These are phyloP conservation scores for Martes flavigula DNA, from an alignment of 2,797 vertebrate genomes.

Conservation along the genomic window DNA sequence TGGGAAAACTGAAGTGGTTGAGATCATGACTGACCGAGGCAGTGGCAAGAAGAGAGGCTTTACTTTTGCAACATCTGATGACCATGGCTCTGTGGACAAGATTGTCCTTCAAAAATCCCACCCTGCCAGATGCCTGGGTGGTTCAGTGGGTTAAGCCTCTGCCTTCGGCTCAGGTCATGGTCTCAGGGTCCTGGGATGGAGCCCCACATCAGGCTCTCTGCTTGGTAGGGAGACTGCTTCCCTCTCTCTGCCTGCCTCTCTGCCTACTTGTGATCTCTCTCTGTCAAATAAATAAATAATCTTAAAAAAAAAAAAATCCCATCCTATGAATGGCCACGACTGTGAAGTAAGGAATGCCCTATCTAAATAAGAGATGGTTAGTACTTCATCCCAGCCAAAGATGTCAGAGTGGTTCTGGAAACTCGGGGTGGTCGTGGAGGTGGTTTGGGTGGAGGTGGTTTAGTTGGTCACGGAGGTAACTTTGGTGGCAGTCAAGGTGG, in stretches of 20 bases:
- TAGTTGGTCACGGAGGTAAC: not conserved
- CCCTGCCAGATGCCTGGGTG: no score
- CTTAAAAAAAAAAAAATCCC: not conserved
- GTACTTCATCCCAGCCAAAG: not conserved
- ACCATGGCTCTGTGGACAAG: not conserved
- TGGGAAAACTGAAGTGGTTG: not conserved
- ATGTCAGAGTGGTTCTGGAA: not conserved
- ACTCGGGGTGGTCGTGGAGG: not conserved
- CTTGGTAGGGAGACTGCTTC: no score
- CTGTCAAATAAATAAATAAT: no score
- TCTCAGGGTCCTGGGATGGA: no score
- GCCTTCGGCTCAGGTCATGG: no score
- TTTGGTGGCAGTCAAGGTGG: not conserved
- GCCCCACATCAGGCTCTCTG: no score
- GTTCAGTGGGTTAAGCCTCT: no score
- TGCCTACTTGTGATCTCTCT: no score
- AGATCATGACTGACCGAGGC: not conserved
- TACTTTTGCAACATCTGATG: not conserved
- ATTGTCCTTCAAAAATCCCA: not conserved
- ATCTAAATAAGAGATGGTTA: not conserved
- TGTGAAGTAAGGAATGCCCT: not conserved
- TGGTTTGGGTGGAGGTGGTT: not conserved
- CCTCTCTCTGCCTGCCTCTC: no score
- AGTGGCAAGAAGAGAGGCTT: not conserved
- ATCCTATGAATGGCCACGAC: not conserved